Conservation (phyloP, 1,140 invertebrate genomes). For the Aphelenchoides besseyi region DNA sequence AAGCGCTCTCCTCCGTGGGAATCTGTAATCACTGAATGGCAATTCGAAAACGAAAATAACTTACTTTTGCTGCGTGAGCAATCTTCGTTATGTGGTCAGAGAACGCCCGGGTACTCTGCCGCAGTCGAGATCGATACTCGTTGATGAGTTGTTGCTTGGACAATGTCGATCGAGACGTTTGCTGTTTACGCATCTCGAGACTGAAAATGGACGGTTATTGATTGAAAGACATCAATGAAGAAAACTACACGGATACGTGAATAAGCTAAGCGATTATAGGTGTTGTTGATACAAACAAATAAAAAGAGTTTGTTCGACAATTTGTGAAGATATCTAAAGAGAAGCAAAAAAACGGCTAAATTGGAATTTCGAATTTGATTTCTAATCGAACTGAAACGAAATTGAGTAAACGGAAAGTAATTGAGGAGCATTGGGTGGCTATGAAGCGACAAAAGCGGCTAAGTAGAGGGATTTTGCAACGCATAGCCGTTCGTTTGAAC, state of each 20-base stretch:
- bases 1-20: constrained; percentile 22
- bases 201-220: not conserved
- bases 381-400: too few relatives aligned
- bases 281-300: not conserved
- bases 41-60: constrained; percentile 20
- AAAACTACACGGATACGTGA: too few relatives aligned
- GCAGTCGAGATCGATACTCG: constrained; percentile 37
- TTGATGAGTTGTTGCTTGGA: constrained; percentile 36
- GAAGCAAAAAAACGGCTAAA: too few relatives aligned
- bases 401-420: too few relatives aligned
- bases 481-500: too few relatives aligned
- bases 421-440: too few relatives aligned
- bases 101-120: constrained; percentile 39
- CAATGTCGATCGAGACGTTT: constrained; percentile 1
- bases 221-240: not conserved
- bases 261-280: too few relatives aligned
- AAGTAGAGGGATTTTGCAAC: too few relatives aligned
- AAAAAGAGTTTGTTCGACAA: not conserved
- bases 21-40: constrained; percentile 23
- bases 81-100: constrained; percentile 37
- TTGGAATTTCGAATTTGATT: too few relatives aligned
- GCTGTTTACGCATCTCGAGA: not conserved
- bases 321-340: not conserved
- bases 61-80: constrained; percentile 37
- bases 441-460: too few relatives aligned